Base-by-base conservation (phyloP, 2,888 invertebrate species). In the Embidobia sp. region DNA sequence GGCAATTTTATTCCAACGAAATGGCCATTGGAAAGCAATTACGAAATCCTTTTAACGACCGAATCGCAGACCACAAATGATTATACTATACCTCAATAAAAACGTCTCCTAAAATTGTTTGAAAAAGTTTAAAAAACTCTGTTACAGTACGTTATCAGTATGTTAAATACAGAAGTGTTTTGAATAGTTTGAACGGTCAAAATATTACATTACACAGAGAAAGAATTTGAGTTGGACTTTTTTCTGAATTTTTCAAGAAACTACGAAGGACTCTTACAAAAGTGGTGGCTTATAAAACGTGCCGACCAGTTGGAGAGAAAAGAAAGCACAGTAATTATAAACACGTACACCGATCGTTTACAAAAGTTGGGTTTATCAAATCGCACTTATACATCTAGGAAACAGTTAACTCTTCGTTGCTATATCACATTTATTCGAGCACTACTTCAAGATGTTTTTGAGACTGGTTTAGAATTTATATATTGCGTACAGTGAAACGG, bases 311-410 rank as follows among this genome's bases (percentile, higher is more conserved):
- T 35, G 37, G 46, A 67, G 37, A 49, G 40, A n/a, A 66, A 27
- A 44, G 31, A 64, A 64, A 66, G 53, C 53, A 33, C 53, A 44
- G 53, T 44, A 11, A 51, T n/a, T n/a, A n/a, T 40, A 64, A 64
- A 51, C 3, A 59, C 35, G 46, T 46, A 48, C 37, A 19, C 46
- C 13, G 11, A 27, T 46, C 16, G 13, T 37, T 37, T 2, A 18
- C 18, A 42, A 42, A 42, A 19, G 10, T 49, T 31, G n/a, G 37
- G 42, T 69, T 57, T 69, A 69, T 69, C 57, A 69, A 57, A 69
- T 69, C 40, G 69, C 69, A 69, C 69, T 69, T 57, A 69, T 44
- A 70, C 42, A 59, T 59, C 55, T 51, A 51, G 59, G 59, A 59
- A 70, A 59, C 69, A 44, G 49, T 59, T 31, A 48, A 57, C 57